These are phyloP conservation scores for Anthonomus grandis DNA, from an alignment of 1,140 invertebrate genomes.

Conservation along the genomic window DNA sequence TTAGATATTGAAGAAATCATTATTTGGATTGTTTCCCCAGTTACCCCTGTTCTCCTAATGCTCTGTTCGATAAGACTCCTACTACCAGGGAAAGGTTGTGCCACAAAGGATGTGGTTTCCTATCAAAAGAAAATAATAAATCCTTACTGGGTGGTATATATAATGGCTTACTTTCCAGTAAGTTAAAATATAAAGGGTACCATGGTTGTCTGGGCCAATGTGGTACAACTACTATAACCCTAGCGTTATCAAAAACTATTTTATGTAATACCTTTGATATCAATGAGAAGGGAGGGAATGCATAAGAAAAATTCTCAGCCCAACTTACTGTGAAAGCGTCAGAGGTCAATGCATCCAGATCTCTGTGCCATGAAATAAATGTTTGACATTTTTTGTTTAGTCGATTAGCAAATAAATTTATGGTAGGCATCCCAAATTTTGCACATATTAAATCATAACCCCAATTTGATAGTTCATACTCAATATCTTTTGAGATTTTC, in stretches of 20 bases:
- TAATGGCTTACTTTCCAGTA: neutral
- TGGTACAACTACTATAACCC: conserved; percentile 30
- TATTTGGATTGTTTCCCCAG: neutral
- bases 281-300: conserved; percentile 33
- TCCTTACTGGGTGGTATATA: neutral
- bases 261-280: conserved; percentile 28
- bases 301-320: conserved; percentile 26
- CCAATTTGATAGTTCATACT: neutral
- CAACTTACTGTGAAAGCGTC: conserved; percentile 24
- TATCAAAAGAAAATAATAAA: no score
- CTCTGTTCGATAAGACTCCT: neutral
- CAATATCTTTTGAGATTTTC: neutral
- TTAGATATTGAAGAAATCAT: neutral
- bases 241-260: conserved; percentile 28
- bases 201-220: conserved; percentile 24
- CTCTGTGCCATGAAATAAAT: conserved; percentile 32
- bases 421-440: conserved; percentile 26
- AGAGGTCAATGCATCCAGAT: conserved; percentile 25
- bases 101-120: neutral
- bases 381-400: conserved; percentile 35
- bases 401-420: conserved; percentile 38
- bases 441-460: conserved; percentile 19
- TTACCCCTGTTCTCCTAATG: neutral
- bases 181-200: conserved; percentile 25
- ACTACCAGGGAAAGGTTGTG: neutral